phyloP scores from a whole-genome alignment of 2,113 vertebrate species.

The human region GRCh38 chr3:175349501-175350000 shows the following conservation, averaged over 20 bases:
- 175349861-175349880: neutral
- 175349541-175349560: neutral
- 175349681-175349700: neutral
- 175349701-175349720: neutral
- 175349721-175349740: neutral
- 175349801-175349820: neutral
- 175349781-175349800: neutral
- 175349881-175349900: neutral
- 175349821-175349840: neutral
- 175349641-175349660: neutral
- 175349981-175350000: neutral
- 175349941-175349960: neutral
- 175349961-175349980: neutral
- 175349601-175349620: neutral
- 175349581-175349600: neutral
- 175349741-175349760: no score
- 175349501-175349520: neutral
- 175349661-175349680: neutral
- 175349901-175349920: neutral
- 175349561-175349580: neutral
- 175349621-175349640: neutral
- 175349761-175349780: neutral
- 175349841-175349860: neutral
- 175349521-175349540: neutral
- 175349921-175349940: neutral